Evolutionary conservation across 2,113 vertebrate genomes (phyloP), one percentile per base, ranked within the genome.

Genomic region (Halcyon malimbica): DNA sequence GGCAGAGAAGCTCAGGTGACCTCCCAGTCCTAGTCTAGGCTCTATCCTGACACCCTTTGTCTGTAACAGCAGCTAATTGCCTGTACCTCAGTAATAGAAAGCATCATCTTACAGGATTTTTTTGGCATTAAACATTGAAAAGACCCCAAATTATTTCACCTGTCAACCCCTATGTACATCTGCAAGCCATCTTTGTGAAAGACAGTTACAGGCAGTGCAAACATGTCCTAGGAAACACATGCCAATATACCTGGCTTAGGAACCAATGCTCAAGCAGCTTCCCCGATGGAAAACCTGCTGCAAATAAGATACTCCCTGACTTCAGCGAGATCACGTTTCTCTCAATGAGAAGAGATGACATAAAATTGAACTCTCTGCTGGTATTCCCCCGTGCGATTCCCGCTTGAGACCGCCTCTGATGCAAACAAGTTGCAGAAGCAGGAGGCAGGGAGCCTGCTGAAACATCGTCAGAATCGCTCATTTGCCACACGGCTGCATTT

Each of bases 341-440:
- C 90, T 87, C 93, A 73, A 63, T 88, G 88, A 94, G 83, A 96
- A 94, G 93, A 8, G 74, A 93, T 88, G 96, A 95, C 93, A 88
- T 59, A 13, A 80, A 94, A 65, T 69, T 96, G 96, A 96, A 93
- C 85, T 42, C 20, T 42, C 82, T 96, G 94, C 96, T 29, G 8
- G 83, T 9, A 33, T 83, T 68, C 41, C 80, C 77, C 67, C 44
- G 35, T 5, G 20, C 62, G 60, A 67, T 65, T 89, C 89, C 73
- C 41, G 57, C 77, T 29, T 18, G 60, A 84, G 88, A 90, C 67
- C 14, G 6, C 63, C 87, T 69, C 70, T 3, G 17, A 63, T 65
- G 71, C 75, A 82, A 93, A 80, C 46, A 80, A 85, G 74, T 29
- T 23, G 3, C 50, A 46, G 15, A 83, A 69, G 39, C 69, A 24